A percentile compares a stretch with the other conserved stretches of the same genome.
phyloP scores from a whole-genome alignment of 1,140 invertebrate genomes.

The Triops longicaudatus region DNA sequence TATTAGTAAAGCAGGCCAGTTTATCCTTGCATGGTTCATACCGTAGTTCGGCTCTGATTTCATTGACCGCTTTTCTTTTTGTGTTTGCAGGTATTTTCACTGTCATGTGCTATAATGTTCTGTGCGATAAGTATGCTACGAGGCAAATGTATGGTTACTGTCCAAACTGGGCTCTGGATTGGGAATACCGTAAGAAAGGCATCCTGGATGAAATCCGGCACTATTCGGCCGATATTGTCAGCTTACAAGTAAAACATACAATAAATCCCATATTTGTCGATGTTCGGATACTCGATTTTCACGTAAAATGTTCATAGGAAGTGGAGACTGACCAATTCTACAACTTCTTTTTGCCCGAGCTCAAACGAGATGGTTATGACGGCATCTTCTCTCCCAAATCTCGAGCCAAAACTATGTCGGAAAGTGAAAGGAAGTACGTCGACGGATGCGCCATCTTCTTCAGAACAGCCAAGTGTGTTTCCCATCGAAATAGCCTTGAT shows the following conservation, averaged over 20 bases:
- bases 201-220: conserved; percentile 93
- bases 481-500: background rate
- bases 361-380: conserved; percentile 86
- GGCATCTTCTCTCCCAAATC: conserved; percentile 99
- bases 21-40: background rate
- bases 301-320: conserved; percentile 55
- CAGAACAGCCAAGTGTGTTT: conserved; percentile 78
- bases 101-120: conserved; percentile 99
- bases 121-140: conserved; percentile 98
- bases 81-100: conserved; percentile 76
- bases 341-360: conserved; percentile 89
- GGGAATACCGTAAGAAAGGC: conserved; percentile 97
- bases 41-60: background rate
- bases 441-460: conserved; percentile 99
- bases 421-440: conserved; percentile 92
- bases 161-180: conserved; percentile 91
- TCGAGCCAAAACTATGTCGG: conserved; percentile 95
- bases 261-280: background rate
- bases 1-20: background rate
- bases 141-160: conserved; percentile 96
- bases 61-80: background rate
- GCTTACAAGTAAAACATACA: conserved; percentile 55
- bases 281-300: background rate
- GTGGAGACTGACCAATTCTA: conserved; percentile 99
- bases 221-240: conserved; percentile 96